These are phyloP conservation scores for Aphelocoma coerulescens DNA, from an alignment of 2,113 vertebrate genomes.

Conservation along the genomic window DNA sequence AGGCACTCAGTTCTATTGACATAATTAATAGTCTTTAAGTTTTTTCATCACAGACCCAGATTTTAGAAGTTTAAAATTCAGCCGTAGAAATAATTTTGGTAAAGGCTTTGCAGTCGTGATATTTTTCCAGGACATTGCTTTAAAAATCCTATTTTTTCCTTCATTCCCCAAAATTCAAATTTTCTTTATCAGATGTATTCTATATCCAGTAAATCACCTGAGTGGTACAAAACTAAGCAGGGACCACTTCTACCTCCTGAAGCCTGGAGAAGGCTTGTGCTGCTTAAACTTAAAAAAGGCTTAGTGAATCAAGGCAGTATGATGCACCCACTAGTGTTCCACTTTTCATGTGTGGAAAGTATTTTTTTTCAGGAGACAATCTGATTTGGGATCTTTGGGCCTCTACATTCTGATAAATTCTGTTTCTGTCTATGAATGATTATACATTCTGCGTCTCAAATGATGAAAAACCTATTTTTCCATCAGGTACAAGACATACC, in stretches of 20 bases:
- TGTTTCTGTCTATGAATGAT: background rate
- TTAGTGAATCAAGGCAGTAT: background rate
- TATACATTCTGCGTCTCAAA: background rate
- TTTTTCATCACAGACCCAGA: conserved; percentile 2
- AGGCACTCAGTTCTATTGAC: background rate
- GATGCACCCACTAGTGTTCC: background rate
- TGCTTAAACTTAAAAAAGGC: background rate
- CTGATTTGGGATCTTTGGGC: background rate
- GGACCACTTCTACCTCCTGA: background rate
- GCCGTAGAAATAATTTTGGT: conserved; percentile 12
- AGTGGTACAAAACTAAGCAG: background rate
- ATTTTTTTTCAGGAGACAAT: background rate
- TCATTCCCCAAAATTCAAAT: background rate
- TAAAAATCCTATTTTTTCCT: background rate
- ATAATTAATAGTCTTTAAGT: conserved; percentile 9
- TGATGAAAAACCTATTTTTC: background rate
- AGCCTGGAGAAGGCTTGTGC: background rate
- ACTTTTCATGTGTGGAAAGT: background rate
- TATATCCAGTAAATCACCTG: background rate
- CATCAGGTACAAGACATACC: background rate
- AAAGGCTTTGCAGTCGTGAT: background rate
- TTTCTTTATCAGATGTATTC: background rate
- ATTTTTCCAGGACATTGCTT: background rate
- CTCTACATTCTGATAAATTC: background rate
- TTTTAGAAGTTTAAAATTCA: background rate